Percentiles rank a stretch among this genome's conserved stretches.
Conservation (phyloP, 2,888 invertebrate species). For the Polyommatus iphigenia region DNA sequence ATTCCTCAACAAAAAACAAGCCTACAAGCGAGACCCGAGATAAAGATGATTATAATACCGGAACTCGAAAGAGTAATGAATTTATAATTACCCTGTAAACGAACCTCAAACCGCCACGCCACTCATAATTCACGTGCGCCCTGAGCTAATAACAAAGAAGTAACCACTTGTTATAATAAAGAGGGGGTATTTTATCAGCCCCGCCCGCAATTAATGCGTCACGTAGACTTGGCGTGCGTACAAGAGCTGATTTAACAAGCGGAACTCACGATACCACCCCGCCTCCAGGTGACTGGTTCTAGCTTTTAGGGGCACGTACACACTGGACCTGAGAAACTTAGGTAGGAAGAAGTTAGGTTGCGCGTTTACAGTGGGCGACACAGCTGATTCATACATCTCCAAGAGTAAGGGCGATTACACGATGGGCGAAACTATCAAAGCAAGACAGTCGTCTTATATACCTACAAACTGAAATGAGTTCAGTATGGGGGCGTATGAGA, state of each 20-base stretch:
- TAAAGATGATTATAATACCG: neutral
- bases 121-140: constrained; percentile 24
- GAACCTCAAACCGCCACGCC: constrained; percentile 19
- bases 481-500: neutral
- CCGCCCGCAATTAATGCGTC: constrained; percentile 48
- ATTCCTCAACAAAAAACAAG: neutral
- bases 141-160: constrained; percentile 30
- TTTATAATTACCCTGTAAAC: constrained; percentile 26
- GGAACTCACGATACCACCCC: constrained; percentile 57
- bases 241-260: constrained; percentile 65
- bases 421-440: neutral
- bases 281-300: constrained; percentile 50
- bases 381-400: neutral
- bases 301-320: constrained; percentile 47
- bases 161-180: constrained; percentile 41
- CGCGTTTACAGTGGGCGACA: neutral
- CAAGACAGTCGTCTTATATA: neutral
- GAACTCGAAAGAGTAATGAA: constrained; percentile 8
- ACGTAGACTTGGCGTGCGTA: constrained; percentile 63
- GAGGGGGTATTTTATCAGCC: constrained; percentile 40
- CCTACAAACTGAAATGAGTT: too few species aligned
- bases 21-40: neutral
- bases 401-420: neutral
- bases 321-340: neutral
- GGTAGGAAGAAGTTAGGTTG: neutral